Evolutionary conservation across 2,797 vertebrate species (phyloP), one percentile per base, ranked within the genome.

Genomic region (Amazona ochrocephala): DNA sequence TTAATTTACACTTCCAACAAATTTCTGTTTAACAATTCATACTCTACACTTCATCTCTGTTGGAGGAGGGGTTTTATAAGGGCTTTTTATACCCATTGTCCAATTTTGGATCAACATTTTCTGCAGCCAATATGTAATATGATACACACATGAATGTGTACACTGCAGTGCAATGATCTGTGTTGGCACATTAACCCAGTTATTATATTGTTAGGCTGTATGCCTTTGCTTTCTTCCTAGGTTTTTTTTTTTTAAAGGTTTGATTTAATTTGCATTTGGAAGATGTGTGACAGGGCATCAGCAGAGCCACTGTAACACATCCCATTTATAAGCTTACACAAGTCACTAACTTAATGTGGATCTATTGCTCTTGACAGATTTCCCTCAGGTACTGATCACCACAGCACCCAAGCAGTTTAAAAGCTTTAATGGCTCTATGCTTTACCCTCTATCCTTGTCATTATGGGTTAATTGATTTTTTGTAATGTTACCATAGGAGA

Each of bases 1-100:
- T 87, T 75, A 75, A 96, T 96, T 96, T 95, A 89, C 91, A 94
- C 60, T 96, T 95, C 88, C 86, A 96, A 94, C 45, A 90, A 70
- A 90, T 21, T 88, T 83, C 72, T 39, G 50, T 78, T 96, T 77
- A 94, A 94, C 94, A 93, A 96, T 97, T 91, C 60, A 97, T 86
- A 56, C 44, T 45, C 23, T 23, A 70, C 32, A 44, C 29, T 77
- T 94, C 34, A 92, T 77, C 24, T 58, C 24, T 83, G 0, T 65
- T 80, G 61, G 62, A 89, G 17, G 23, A 93, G 7, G 37, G 1
- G 0, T 34, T 58, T 90, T 90, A 89, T 17, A 19, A 93, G 6
- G 37, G 1, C 0, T 44, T 58, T 90, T 87, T 72, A 51, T 61
- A 60, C 48, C 34, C 18, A 26, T 74, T 80, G 39, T 89, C 73